Conservation (phyloP, 2,888 invertebrate genomes). For the Diplazon laetatorius region DNA sequence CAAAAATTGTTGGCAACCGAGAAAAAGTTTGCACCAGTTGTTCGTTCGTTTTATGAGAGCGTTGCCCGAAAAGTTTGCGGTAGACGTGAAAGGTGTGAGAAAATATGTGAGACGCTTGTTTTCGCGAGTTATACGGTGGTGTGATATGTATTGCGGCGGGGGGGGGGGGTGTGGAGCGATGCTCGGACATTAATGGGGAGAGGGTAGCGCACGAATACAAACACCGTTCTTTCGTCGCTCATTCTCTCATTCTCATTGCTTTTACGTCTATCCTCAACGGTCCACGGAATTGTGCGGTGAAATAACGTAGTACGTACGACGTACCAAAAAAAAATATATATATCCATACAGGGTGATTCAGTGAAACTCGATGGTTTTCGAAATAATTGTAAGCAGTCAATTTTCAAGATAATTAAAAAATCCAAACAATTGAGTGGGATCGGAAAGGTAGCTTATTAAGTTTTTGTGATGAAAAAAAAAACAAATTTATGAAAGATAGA, state of each 20-base stretch:
- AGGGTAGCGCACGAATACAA: conserved; percentile 9
- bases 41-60: too few relatives aligned
- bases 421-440: too few relatives aligned
- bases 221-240: conserved; percentile 15
- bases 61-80: not conserved
- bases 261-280: conserved; percentile 16
- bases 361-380: too few relatives aligned
- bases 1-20: not conserved
- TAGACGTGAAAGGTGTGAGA: not conserved
- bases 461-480: too few relatives aligned
- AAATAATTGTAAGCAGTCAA: too few relatives aligned
- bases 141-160: conserved; percentile 2
- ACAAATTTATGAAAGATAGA: too few relatives aligned
- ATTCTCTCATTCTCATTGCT: conserved; percentile 30
- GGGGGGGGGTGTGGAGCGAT: not conserved
- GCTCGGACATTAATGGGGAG: conserved; percentile 36
- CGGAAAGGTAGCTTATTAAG: too few relatives aligned
- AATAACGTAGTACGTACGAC: conserved; percentile 4
- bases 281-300: not conserved
- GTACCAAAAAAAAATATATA: conserved; percentile 2
- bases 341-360: not conserved
- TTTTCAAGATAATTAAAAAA: too few relatives aligned
- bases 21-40: not conserved
- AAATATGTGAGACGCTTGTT: conserved; percentile 25
- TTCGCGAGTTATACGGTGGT: conserved; percentile 24